Evolutionary conservation across 2,797 vertebrate species (phyloP), one percentile per base, ranked within the genome.

Genomic region (Tenualosa ilisha): DNA sequence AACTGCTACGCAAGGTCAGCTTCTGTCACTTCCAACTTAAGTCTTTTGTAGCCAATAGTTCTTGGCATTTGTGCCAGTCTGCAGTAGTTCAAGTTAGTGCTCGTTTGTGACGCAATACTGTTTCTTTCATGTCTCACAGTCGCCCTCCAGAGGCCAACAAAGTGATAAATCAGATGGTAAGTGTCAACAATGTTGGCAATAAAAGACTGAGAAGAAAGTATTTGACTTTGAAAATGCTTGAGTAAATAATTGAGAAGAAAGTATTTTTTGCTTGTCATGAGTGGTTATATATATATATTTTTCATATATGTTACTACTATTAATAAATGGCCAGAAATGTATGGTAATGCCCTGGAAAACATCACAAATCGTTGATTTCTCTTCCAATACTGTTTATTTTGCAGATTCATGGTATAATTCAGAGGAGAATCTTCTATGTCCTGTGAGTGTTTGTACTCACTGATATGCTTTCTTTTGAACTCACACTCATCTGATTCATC

Each of bases 331-430:
- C 4, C 46, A 46, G 7, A 13, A 53, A 53, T 53, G 0, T 6
- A 7, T 59, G 56, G 22, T 59, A 22, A 59, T 59, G 56, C 17
- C 56, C 20, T 59, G 20, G 22, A 24, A 24, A 22, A 5, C 54
- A 22, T 56, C 13, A 63, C 6, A 63, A 63, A 13, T 24, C n/a
- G 11, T 7, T 17, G 15, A 46, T 46, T 9, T 79, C 72, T 79
- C 20, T 20, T 43, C 13, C 20, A 79, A 8, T 46, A 1, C 31
- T 79, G 7, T 22, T 22, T 40, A 43, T 79, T 43, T 37, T n/a
- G 26, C 88, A 96, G 96, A 91, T 85, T 95, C 90, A 3, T 53
- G 68, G 72, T 95, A 88, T 83, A 95, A 90, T 88, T 96, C 95
- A 2, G 95, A 96, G 24, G 95, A 96, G 85, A 94, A 94, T 82